phyloP scores from a whole-genome alignment of 2,113 vertebrate species.

The Alligator mississippiensis region DNA sequence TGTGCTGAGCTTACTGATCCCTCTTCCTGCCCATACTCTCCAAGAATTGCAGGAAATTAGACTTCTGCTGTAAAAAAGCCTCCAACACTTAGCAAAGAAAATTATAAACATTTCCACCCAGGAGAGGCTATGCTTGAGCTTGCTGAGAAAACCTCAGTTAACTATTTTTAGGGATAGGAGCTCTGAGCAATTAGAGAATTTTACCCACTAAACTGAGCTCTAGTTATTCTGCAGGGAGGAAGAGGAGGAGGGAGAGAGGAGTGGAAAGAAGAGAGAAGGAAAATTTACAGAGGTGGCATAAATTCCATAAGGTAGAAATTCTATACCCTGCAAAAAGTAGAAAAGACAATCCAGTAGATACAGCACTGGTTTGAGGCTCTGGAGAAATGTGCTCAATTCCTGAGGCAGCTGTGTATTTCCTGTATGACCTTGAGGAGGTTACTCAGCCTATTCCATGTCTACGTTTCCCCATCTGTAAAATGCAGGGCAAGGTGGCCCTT shows the following conservation, averaged over 20 bases:
- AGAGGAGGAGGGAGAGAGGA: not conserved
- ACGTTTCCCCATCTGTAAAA: not conserved
- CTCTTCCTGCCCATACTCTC: slow-evolving; percentile 58
- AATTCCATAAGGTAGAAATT: not conserved
- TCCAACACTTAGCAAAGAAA: slow-evolving; percentile 37
- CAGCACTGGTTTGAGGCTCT: not conserved
- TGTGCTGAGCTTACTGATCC: slow-evolving; percentile 29
- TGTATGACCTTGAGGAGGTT: not conserved
- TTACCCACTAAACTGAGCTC: not conserved
- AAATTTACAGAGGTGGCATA: not conserved
- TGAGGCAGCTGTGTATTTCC: not conserved
- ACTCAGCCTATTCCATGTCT: not conserved
- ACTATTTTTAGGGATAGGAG: not conserved
- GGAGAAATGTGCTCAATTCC: not conserved
- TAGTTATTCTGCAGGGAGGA: not conserved
- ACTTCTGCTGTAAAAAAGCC: slow-evolving; percentile 45
- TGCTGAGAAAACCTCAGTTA: slow-evolving; percentile 30
- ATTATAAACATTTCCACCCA: slow-evolving; percentile 57
- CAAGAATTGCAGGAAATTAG: slow-evolving; percentile 74
- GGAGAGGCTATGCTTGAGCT: not conserved
- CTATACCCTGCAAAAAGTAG: not conserved
- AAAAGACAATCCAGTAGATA: not conserved
- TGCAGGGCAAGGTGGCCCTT: no score
- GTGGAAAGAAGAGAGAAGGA: not conserved
- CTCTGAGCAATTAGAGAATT: not conserved